phyloP scores from a whole-genome alignment of 2,888 invertebrate species.

The Amorpha juglandis region DNA sequence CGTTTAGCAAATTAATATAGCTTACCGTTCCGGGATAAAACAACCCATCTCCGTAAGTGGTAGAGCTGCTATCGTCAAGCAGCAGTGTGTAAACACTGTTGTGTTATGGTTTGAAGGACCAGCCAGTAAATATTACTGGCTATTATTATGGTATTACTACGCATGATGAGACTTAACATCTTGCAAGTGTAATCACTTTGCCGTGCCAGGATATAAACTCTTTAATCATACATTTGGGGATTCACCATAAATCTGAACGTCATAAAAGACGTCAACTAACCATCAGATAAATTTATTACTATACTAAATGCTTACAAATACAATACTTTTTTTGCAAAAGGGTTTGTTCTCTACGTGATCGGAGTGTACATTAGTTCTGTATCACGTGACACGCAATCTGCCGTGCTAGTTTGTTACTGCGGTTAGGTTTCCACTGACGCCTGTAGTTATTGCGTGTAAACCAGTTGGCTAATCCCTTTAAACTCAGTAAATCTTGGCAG shows the following conservation, averaged over 20 bases:
- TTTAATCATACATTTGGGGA: neutral
- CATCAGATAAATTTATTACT: neutral
- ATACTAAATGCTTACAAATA: neutral
- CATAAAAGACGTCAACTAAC: slow-evolving; percentile 1
- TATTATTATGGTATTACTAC: too few species aligned
- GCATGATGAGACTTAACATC: too few species aligned
- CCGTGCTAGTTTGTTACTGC: slow-evolving; percentile 15
- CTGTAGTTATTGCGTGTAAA: slow-evolving; percentile 16
- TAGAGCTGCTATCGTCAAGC: too few species aligned
- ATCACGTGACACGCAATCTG: neutral
- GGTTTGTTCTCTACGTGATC: neutral
- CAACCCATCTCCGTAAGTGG: too few species aligned
- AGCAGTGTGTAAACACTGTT: too few species aligned
- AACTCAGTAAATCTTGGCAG: slow-evolving; percentile 1
- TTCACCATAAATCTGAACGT: neutral
- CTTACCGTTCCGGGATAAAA: too few species aligned
- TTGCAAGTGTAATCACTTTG: too few species aligned
- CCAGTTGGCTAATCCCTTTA: slow-evolving; percentile 12
- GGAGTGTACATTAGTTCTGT: neutral
- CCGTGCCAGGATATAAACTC: neutral
- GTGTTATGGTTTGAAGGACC: too few species aligned
- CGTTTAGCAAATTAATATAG: too few species aligned
- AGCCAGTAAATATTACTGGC: too few species aligned
- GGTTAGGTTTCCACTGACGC: slow-evolving; percentile 17
- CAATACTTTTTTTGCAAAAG: neutral